phyloP scores from a whole-genome alignment of 2,888 invertebrate genomes.

The Ariolimax columbianus region DNA sequence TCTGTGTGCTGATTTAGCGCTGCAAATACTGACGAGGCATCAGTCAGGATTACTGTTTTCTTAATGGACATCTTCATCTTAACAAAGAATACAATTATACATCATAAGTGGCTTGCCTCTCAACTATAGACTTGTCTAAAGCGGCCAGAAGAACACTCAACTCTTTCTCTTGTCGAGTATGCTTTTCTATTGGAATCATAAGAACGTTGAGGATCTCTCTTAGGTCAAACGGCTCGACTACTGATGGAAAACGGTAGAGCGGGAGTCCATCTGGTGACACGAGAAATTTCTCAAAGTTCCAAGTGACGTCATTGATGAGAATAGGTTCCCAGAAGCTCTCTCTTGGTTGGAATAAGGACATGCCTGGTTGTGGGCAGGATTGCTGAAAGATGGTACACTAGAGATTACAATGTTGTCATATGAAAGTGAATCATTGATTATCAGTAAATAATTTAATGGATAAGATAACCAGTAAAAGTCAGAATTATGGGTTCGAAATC shows the following conservation, averaged over 20 bases:
- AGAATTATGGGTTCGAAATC: no score
- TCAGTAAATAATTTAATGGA: no score
- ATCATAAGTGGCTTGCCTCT: background rate
- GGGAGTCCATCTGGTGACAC: constrained; percentile 59
- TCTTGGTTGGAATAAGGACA: background rate
- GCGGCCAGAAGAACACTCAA: constrained; percentile 34
- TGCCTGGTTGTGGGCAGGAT: constrained; percentile 12
- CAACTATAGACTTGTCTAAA: constrained; percentile 32
- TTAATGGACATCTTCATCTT: no score
- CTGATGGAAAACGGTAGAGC: constrained; percentile 56
- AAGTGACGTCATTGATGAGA: constrained; percentile 75
- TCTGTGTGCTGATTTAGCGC: no score
- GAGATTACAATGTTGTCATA: no score
- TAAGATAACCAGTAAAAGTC: no score
- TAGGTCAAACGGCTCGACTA: constrained; percentile 60
- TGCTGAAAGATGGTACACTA: constrained; percentile 51
- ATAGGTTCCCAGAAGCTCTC: constrained; percentile 62
- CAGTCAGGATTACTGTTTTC: no score
- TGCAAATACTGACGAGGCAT: no score
- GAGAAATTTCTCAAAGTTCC: constrained; percentile 80
- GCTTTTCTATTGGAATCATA: background rate
- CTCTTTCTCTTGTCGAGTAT: background rate
- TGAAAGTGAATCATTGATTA: no score
- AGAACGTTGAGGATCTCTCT: constrained; percentile 53
- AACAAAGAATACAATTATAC: background rate